Percentiles rank a stretch among this genome's conserved stretches.
These are phyloP conservation scores for Condylostylus longicornis DNA, from an alignment of 1,140 invertebrate species.

Conservation along the genomic window DNA sequence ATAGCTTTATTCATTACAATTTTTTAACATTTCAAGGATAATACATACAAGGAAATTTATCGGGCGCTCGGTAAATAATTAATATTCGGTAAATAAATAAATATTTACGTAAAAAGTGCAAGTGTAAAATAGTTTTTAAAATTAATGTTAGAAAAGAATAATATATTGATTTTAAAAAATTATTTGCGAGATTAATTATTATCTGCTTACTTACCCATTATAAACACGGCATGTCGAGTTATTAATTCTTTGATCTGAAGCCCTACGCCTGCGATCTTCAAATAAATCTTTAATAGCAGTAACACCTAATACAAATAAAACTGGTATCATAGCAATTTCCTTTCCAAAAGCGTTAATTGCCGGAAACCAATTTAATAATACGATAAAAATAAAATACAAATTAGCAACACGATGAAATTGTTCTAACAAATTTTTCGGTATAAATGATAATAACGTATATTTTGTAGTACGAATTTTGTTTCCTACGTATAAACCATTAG, in stretches of 20 bases:
- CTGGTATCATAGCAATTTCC: slow-evolving; percentile 89
- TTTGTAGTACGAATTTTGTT: slow-evolving; percentile 91
- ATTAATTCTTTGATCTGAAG: slow-evolving; percentile 86
- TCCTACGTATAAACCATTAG: slow-evolving; percentile 60
- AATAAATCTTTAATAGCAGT: slow-evolving; percentile 94
- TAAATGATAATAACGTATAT: slow-evolving; percentile 84
- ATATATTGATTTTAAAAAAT: no score
- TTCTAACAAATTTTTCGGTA: slow-evolving; percentile 93
- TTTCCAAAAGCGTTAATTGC: slow-evolving; percentile 89
- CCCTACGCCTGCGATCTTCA: slow-evolving; percentile 80
- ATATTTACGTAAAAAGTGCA: no score
- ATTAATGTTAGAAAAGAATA: no score
- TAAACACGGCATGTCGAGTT: slow-evolving; percentile 83
- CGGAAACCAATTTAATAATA: slow-evolving; percentile 88
- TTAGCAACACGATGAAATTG: slow-evolving; percentile 97
- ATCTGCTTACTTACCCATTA: slow-evolving; percentile 73
- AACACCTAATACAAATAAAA: slow-evolving; percentile 87
- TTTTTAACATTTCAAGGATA: no score
- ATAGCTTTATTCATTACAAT: no score
- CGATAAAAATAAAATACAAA: slow-evolving; percentile 95
- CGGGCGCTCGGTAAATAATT: no score
- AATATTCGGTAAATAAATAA: no score
- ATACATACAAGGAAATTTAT: no score
- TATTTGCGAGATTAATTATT: no score
- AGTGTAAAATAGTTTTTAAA: no score